Percentiles rank a stretch among this genome's conserved stretches.
Evolutionary conservation across 2,888 invertebrate genomes (phyloP).

Genomic region (Capitulum mitella): DNA sequence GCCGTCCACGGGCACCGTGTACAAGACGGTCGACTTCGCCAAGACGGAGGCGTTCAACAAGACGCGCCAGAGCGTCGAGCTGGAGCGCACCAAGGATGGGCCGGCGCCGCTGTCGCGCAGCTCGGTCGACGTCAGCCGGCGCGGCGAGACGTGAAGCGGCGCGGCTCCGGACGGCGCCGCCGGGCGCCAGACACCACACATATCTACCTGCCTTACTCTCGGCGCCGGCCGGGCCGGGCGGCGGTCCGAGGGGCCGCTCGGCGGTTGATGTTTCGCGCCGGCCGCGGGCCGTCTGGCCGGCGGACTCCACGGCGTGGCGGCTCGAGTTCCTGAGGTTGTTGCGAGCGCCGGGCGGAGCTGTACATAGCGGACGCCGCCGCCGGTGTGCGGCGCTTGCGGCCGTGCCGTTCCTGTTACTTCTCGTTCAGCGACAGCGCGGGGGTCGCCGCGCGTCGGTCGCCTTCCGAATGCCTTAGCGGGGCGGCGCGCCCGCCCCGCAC

Average conservation of each 20-base stretch:
- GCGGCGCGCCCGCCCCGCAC: neutral
- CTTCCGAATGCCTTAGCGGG: neutral
- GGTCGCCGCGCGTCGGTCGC: too few relatives aligned
- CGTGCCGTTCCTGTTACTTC: too few relatives aligned
- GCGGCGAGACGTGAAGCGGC: neutral
- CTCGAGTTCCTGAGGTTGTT: neutral
- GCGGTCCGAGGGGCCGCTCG: neutral
- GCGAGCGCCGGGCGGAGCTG: neutral
- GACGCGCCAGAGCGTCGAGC: conserved; percentile 70
- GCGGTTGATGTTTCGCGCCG: too few relatives aligned
- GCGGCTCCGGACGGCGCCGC: too few relatives aligned
- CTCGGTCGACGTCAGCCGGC: conserved; percentile 5
- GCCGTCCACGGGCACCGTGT: conserved; percentile 60
- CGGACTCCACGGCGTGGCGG: too few relatives aligned
- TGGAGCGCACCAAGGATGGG: conserved; percentile 47
- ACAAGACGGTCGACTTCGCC: conserved; percentile 87
- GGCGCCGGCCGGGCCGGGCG: too few relatives aligned
- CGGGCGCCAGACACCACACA: neutral
- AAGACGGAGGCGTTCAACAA: conserved; percentile 89
- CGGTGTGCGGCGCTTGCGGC: too few relatives aligned
- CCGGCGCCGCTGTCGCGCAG: neutral
- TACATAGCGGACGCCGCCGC: neutral
- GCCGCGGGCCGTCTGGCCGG: too few relatives aligned
- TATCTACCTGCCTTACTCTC: neutral
- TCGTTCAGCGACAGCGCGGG: too few relatives aligned